Conservation (phyloP, 2,797 vertebrate genomes). For the Brotogeris chrysoptera region DNA sequence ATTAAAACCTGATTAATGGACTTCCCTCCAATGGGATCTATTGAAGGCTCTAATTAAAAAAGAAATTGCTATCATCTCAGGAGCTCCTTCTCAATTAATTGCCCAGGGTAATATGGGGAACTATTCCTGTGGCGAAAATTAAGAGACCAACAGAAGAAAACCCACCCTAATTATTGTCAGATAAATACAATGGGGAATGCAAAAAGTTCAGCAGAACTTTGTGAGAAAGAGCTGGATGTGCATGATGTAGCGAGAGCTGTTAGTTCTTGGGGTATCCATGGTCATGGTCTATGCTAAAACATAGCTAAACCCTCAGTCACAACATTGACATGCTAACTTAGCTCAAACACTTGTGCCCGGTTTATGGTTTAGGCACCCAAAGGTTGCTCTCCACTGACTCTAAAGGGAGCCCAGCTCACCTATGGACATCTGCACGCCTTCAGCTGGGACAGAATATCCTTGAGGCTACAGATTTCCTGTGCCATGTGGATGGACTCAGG, state of each 20-base stretch:
- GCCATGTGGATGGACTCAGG: rapidly evolving
- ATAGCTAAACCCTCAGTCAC: neutral
- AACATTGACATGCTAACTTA: neutral
- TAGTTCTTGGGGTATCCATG: neutral
- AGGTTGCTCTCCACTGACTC: neutral
- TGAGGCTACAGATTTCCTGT: neutral
- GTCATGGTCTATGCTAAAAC: neutral
- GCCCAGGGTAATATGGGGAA: neutral
- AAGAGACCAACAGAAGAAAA: neutral
- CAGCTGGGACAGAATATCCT: neutral
- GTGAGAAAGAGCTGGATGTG: neutral
- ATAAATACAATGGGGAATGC: neutral
- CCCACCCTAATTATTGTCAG: neutral
- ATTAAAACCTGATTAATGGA: slow-evolving; percentile 32
- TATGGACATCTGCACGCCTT: neutral
- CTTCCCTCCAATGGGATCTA: neutral
- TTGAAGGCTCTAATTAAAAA: slow-evolving; percentile 62
- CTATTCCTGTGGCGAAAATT: neutral
- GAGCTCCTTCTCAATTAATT: slow-evolving; percentile 49
- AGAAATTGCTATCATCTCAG: slow-evolving; percentile 35
- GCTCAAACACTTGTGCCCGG: neutral
- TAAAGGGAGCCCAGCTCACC: neutral
- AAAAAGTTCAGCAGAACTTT: neutral
- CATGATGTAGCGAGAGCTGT: neutral
- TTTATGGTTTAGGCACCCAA: neutral